Base-by-base conservation (phyloP, 2,113 vertebrate species). In the Stigmatopora nigra region DNA sequence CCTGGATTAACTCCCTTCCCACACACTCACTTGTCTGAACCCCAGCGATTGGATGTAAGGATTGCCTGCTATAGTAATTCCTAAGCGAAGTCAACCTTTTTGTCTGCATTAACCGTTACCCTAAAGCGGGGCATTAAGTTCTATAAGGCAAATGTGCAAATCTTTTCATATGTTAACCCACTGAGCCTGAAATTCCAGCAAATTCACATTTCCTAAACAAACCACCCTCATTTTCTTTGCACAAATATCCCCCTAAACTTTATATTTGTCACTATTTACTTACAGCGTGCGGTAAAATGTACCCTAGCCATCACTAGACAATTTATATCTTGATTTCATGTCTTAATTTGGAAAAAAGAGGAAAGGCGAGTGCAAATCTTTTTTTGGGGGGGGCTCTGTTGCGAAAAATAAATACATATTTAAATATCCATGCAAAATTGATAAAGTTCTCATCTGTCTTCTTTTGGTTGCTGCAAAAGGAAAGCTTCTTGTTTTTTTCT, bases 401-500 rank as follows among this genome's bases (percentile, higher is more conserved):
- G 38, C 13, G 45, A 46, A 46, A 46, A 46, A 45, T 45, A 45
- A 45, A 12, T 46, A 46, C 12, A 46, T 46, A 41, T 41, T 41
- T 41, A 41, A 41, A 10, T 41, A 41, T 41, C 38, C 38, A 41
- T 41, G 38, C 38, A 41, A 41, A 41, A 41, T 41, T 41, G 6
- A 41, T 41, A 8, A 41, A 1, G 9, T 4, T 41, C 7, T 14
- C 11, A 46, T 46, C 45, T 14, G 13, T 46, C 11, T 46, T 46
- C 45, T 46, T 13, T 46, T 46, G 45, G 45, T 46, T 46, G 45
- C 45, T 46, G 45, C 45, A 15, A 13, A 14, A 14, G 45, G 45
- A 46, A 46, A 14, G 82, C 82, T 71, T 76, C 81, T 86, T 88
- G 88, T 89, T 89, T 88, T 31, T 87, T 87, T 81, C 79, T 85